Percentiles rank a stretch among this genome's conserved stretches.
phyloP scores from a whole-genome alignment of 2,113 vertebrate species.

The Gymnorhina tibicen region DNA sequence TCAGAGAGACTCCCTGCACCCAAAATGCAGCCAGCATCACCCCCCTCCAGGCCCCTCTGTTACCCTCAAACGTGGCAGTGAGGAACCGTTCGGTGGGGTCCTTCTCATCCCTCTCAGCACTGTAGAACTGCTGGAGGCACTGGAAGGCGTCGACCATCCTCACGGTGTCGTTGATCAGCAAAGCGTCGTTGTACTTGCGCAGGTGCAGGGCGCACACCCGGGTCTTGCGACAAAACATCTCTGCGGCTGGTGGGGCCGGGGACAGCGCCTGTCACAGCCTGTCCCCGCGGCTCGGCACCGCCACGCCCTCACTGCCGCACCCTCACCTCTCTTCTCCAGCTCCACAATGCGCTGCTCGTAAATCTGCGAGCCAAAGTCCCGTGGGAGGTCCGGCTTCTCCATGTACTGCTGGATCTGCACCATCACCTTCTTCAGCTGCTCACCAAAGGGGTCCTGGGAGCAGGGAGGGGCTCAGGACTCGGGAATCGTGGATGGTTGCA shows the following conservation, averaged over 20 bases:
- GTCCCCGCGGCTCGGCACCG: fast-evolving
- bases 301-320: fast-evolving
- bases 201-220: constrained; percentile 84
- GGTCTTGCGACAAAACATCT: constrained; percentile 27
- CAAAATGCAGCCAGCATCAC: neutral
- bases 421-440: constrained; percentile 84
- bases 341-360: constrained; percentile 85
- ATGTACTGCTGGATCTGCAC: constrained; percentile 74
- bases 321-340: constrained; percentile 80
- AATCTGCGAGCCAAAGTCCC: constrained; percentile 79
- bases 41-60: neutral
- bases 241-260: constrained; percentile 60
- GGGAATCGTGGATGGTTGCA: neutral
- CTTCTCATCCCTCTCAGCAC: neutral
- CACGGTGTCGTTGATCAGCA: constrained; percentile 85
- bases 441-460: constrained; percentile 86
- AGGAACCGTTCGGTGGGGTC: constrained; percentile 73
- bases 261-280: fast-evolving
- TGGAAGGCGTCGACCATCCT: constrained; percentile 80
- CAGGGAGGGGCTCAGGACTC: neutral
- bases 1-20: neutral
- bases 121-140: constrained; percentile 78
- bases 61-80: constrained; percentile 75
- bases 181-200: constrained; percentile 85
- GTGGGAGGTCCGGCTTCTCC: neutral